Percentiles rank a stretch among this genome's conserved stretches.
Conservation (phyloP, 2,888 invertebrate genomes). For the Polymixis lichenea region DNA sequence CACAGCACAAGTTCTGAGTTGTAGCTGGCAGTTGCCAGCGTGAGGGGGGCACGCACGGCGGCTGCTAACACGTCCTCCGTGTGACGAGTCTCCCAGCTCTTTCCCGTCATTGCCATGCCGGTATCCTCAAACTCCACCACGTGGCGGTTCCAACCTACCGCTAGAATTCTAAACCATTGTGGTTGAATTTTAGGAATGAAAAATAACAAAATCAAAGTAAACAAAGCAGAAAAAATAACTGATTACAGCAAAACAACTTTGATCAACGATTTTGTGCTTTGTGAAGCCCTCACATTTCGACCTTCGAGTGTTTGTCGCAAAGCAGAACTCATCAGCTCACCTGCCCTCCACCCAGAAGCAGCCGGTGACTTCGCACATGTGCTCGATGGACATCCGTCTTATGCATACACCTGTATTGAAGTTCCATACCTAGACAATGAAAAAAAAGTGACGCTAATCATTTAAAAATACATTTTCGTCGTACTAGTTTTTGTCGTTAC, state of each 20-base stretch:
- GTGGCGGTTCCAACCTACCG: constrained; percentile 94
- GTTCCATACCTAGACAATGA: constrained; percentile 92
- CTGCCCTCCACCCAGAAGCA: constrained; percentile 91
- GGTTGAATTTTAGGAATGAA: neutral
- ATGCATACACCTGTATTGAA: constrained; percentile 95
- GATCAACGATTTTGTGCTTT: neutral
- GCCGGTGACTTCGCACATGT: constrained; percentile 90
- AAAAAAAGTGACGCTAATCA: neutral
- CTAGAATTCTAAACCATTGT: constrained; percentile 90
- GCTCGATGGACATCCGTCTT: constrained; percentile 92
- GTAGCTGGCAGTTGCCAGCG: constrained; percentile 94
- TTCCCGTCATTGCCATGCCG: constrained; percentile 89
- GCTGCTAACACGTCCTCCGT: constrained; percentile 94
- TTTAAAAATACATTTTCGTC: neutral
- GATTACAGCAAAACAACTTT: neutral
- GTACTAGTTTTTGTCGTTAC: neutral
- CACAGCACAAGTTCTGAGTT: constrained; percentile 95
- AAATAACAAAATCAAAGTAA: neutral
- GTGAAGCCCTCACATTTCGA: neutral
- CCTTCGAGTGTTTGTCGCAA: too few relatives aligned
- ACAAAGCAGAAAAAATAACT: neutral
- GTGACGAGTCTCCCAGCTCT: constrained; percentile 94
- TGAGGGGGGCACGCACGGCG: constrained; percentile 92
- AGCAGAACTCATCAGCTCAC: constrained; percentile 71
- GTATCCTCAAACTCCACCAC: constrained; percentile 92